Evolutionary conservation across 2,888 invertebrate species (phyloP).

Genomic region (Muschampia plurimacula): DNA sequence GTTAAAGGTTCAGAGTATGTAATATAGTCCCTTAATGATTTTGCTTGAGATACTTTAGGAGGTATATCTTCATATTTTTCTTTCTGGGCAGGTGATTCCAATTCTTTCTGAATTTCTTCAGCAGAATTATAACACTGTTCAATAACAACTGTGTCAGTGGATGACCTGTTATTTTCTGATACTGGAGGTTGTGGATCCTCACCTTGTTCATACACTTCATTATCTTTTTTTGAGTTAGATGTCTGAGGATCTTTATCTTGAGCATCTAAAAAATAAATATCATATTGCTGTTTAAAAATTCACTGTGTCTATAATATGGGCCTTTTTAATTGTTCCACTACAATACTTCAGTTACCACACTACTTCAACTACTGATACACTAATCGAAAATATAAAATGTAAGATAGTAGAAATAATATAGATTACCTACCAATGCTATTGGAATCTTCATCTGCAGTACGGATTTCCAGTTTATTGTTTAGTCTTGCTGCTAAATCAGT

Average conservation of each 20-base stretch:
- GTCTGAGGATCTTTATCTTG: slow-evolving; percentile 17
- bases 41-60: slow-evolving; percentile 41
- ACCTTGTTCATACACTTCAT: slow-evolving; percentile 64
- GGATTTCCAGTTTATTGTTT: slow-evolving; percentile 63
- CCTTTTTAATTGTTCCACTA: background rate
- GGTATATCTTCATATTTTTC: background rate
- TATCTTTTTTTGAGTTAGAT: slow-evolving; percentile 52
- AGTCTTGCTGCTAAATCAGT: slow-evolving; percentile 60
- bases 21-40: slow-evolving; percentile 65
- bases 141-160: slow-evolving; percentile 71
- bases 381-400: too few species aligned
- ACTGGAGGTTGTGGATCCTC: slow-evolving; percentile 66
- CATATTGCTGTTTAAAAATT: background rate
- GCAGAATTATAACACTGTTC: slow-evolving; percentile 65
- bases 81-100: slow-evolving; percentile 34
- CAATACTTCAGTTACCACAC: background rate
- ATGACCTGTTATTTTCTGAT: slow-evolving; percentile 64
- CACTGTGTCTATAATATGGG: too few species aligned
- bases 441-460: slow-evolving; percentile 56
- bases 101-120: slow-evolving; percentile 58
- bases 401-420: too few species aligned
- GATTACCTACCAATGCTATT: slow-evolving; percentile 56
- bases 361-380: too few species aligned
- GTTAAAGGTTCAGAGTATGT: slow-evolving; percentile 69
- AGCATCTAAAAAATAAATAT: slow-evolving; percentile 25